Base-by-base conservation (phyloP, 1,140 invertebrate species). In the Palaemon carinicauda region DNA sequence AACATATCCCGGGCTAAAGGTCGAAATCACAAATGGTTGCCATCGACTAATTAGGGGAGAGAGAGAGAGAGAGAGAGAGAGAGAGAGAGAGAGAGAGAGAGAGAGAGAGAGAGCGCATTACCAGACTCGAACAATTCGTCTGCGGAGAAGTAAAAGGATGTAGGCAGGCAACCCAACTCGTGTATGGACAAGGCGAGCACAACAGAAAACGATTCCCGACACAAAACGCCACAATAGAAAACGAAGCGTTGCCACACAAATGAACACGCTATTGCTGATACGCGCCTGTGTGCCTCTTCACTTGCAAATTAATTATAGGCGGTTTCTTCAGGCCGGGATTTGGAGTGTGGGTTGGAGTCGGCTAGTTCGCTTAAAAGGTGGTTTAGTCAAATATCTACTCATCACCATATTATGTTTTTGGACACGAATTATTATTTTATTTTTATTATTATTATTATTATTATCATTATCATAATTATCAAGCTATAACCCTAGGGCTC, bases 161-260 rank as follows among this genome's bases (percentile, higher is more conserved):
- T 80, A 80, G 56, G 65, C 50, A 53, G 54, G 84, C 77, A 51
- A 71, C 33, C 31, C 60, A 29, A 54, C 60, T 31, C 69, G 31
- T 86, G 84, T 86, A 80, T 10, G 75, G 74, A 85, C 83, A 85
- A 79, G 82, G 53, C 24, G 33, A 75, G 24, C 83, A 79, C 83
- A 85, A 85, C 54, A 79, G 84, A 80, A 54, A 71, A 86, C 75
- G 60, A 53, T 19, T 77, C 29, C 21, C 33, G 84, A 86, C 84
- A 86, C 60, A 78, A 24, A 14, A 4, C 50, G 15, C 75, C 56
- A 86, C 84, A 86, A 86, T 86, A 52, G 84, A 41, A 79, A 73
- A 80, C 77, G 77, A 85, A 74, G 65, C 56, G 84, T 80, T 56
- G 84, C 54, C 56, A 80, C 53, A 75, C 10, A 31, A 24, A 50